phyloP scores from a whole-genome alignment of 1,140 invertebrate genomes.

The Aphis gossypii region DNA sequence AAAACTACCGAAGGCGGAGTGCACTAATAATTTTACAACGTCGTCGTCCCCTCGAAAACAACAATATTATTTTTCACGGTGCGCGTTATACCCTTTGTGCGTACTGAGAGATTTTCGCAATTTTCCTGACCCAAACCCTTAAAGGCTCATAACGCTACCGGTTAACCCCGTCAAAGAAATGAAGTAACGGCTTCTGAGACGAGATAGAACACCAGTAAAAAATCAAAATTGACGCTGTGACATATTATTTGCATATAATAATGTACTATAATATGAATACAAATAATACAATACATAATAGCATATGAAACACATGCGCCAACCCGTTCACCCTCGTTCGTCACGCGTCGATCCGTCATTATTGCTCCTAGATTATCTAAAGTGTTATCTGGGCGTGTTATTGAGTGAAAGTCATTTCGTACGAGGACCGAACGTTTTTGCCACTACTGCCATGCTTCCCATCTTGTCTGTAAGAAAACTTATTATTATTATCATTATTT shows the following conservation, averaged over 20 bases:
- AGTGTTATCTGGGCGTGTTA: not conserved
- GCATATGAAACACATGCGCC: not conserved
- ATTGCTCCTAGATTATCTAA: not conserved
- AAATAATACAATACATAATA: not conserved
- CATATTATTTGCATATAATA: not conserved
- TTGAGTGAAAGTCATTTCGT: not conserved
- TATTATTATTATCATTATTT: not conserved
- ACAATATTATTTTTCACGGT: not conserved
- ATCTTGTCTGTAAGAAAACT: not conserved
- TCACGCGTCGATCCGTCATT: not conserved
- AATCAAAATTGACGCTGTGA: not conserved
- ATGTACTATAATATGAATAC: not conserved
- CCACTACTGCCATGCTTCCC: not conserved
- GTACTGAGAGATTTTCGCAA: not conserved
- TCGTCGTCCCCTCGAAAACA: not conserved
- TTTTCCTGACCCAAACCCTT: not conserved
- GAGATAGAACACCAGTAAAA: not conserved
- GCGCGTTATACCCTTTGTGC: not conserved
- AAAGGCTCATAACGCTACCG: not conserved
- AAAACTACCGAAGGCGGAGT: not conserved
- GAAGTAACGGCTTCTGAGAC: too few species aligned
- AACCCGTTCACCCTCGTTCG: not conserved
- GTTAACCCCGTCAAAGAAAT: not conserved
- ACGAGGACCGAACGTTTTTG: not conserved
- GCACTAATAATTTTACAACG: constrained; percentile 34